Evolutionary conservation across 1,140 invertebrate species (phyloP), one percentile per base, ranked within the genome.

Genomic region (Asobara japonica): DNA sequence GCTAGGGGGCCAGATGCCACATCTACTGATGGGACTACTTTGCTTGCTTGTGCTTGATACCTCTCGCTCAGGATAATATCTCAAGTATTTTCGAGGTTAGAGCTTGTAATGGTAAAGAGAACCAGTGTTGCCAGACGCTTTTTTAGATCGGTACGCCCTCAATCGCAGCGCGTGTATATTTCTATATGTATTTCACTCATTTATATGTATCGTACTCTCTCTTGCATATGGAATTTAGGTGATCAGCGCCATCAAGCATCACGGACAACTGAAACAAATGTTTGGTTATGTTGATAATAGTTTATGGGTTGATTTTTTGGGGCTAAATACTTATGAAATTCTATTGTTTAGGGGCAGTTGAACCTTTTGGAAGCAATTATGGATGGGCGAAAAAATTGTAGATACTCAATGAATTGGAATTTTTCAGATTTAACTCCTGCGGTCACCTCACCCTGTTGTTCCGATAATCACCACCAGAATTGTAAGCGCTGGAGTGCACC

Each of bases 21-120:
- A 56, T 56, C 51, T 56, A 56, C 51, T 56, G 51, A 18, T 56
- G 18, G 51, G 13, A 8, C 51, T 56, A 56, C 51, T 56, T 56
- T 56, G 51, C 41, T 56, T 18, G 51, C 51, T 56, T 56, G 22
- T 56, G 51, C 51, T 56, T 56, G 51, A 10, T 56, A 56, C 22
- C 51, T 56, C 51, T 56, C 8, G 22, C 22, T 56, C 5, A 36
- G 51, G 51, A 27, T 5, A 18, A 18, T 22, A 18, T 22, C 25
- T 56, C 51, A 56, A 56, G 51, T 56, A n/a, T 56, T 56, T 56
- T 56, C 51, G 51, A 56, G 51, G 51, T 56, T 56, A 56, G 51
- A 56, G 51, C 51, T 56, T 56, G 51, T 56, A 56, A 56, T 56
- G 51, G 41, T 56, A 25, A 56, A 22, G 18, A 56, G 25, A 56